These are phyloP conservation scores for Merluccius polli DNA, from an alignment of 2,797 vertebrate genomes.

Conservation along the genomic window DNA sequence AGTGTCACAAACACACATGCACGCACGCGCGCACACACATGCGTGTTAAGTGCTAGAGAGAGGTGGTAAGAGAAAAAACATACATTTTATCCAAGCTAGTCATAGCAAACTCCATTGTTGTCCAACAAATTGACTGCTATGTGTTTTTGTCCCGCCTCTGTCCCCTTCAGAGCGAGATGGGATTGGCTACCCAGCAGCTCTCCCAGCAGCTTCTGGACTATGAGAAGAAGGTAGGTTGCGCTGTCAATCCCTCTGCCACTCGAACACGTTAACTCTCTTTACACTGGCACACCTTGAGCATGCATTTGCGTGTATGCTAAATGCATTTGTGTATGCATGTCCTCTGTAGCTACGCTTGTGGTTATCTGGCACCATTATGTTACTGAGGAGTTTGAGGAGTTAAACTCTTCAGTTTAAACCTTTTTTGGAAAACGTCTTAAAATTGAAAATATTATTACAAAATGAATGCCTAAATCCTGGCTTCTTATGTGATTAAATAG, in stretches of 20 bases:
- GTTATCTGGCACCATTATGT: not conserved
- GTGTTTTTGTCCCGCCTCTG: conserved; percentile 5
- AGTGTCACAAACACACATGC: too few relatives aligned
- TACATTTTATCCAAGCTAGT: not conserved
- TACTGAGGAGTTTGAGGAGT: not conserved
- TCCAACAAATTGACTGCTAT: not conserved
- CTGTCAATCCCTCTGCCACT: not conserved
- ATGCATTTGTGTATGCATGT: not conserved
- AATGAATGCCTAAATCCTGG: too few relatives aligned
- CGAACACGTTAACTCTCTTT: not conserved
- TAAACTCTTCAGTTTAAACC: not conserved
- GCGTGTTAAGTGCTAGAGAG: not conserved
- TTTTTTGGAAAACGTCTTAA: not conserved
- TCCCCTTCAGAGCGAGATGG: conserved; percentile 91
- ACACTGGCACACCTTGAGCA: too few relatives aligned
- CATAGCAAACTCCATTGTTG: too few relatives aligned
- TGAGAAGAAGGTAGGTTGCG: conserved; percentile 87
- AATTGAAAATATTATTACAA: not conserved
- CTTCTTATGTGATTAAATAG: not conserved
- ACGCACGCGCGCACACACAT: too few relatives aligned
- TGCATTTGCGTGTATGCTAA: not conserved
- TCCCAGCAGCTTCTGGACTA: conserved; percentile 91
- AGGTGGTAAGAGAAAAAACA: not conserved
- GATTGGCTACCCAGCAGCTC: conserved; percentile 93
- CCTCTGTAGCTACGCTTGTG: not conserved